Percentiles rank a stretch among this genome's conserved stretches.
phyloP scores from a whole-genome alignment of 2,797 vertebrate species.

The Anguilla marmorata region DNA sequence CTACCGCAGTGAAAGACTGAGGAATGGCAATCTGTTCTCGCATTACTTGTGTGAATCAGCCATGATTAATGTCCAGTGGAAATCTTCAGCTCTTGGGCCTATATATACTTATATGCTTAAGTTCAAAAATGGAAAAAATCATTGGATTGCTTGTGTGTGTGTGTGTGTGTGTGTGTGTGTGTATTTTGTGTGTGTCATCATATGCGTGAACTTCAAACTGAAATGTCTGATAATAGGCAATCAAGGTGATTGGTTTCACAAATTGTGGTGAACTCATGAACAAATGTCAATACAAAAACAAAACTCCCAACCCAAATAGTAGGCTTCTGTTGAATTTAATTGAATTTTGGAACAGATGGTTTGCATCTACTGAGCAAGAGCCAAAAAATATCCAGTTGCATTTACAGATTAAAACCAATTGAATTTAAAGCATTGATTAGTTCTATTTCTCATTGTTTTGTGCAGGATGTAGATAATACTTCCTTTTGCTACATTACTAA shows the following conservation, averaged over 20 bases:
- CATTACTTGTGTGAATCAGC: slow-evolving; percentile 4
- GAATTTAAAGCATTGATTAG: neutral
- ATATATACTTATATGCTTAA: neutral
- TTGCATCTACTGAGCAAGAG: neutral
- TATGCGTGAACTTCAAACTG: neutral
- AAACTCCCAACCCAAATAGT: neutral
- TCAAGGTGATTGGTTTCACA: neutral
- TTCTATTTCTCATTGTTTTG: neutral
- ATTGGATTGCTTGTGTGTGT: neutral
- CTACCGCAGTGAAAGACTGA: neutral
- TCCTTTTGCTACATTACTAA: neutral
- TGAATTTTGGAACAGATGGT: neutral
- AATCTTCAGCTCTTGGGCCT: neutral
- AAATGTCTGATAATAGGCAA: neutral
- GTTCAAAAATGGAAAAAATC: neutral
- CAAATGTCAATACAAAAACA: neutral
- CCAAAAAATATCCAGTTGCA: neutral
- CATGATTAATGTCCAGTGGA: neutral
- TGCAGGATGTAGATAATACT: neutral
- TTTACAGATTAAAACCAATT: neutral
- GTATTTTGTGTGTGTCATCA: neutral
- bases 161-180: neutral
- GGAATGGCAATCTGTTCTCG: neutral
- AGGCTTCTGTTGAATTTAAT: neutral
- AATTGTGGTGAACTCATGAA: neutral